These are phyloP conservation scores for Diaphora mendica DNA, from an alignment of 2,888 invertebrate species.

Conservation along the genomic window DNA sequence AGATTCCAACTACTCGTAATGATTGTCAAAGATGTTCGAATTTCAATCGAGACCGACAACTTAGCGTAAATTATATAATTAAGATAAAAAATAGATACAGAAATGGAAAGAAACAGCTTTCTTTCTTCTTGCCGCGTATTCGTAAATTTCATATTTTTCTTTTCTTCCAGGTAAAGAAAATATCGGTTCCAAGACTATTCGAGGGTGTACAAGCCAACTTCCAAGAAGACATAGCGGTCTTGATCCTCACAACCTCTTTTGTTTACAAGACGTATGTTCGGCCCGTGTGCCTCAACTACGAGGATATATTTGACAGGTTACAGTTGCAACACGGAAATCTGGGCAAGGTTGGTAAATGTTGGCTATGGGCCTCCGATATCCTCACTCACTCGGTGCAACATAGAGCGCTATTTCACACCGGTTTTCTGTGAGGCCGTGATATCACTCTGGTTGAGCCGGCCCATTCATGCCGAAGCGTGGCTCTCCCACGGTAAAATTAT, in stretches of 20 bases:
- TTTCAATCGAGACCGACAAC: too few relatives aligned
- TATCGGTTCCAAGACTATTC: conserved; percentile 3
- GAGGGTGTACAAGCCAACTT: conserved; percentile 1
- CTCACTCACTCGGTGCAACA: too few relatives aligned
- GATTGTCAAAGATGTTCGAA: too few relatives aligned
- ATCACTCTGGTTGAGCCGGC: too few relatives aligned
- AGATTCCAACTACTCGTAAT: too few relatives aligned
- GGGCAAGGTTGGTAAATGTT: conserved; percentile 11
- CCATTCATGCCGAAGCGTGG: too few relatives aligned
- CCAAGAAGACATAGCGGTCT: conserved; percentile 10
- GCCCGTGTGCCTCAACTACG: conserved; percentile 9
- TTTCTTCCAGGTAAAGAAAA: conserved; percentile 7
- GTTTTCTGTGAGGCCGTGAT: too few relatives aligned
- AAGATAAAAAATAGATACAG: too few relatives aligned
- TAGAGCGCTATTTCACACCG: too few relatives aligned
- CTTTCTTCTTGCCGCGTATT: not conserved
- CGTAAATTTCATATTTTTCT: not conserved
- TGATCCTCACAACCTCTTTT: conserved; percentile 1
- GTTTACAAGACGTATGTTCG: conserved; percentile 9
- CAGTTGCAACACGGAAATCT: conserved; percentile 2
- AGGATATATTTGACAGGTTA: not conserved
- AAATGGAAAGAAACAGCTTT: not conserved
- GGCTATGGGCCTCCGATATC: too few relatives aligned
- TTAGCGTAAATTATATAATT: too few relatives aligned
- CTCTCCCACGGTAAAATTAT: too few relatives aligned